Percentiles rank a stretch among this genome's conserved stretches.
These are phyloP conservation scores for Cryptotis parvus DNA, from an alignment of 2,113 vertebrate genomes.

Conservation along the genomic window DNA sequence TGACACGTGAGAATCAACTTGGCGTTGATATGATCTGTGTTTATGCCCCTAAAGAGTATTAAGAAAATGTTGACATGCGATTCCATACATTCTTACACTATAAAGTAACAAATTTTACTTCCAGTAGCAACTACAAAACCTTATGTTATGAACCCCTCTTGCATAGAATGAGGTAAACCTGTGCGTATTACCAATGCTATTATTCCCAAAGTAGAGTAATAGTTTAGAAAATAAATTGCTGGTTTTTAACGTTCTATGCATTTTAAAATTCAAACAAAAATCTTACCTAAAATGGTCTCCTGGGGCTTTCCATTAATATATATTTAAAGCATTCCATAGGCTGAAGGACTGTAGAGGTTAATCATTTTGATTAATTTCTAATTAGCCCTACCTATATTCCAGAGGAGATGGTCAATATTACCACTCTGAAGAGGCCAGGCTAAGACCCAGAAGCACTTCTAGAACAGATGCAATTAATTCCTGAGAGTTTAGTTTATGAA, in stretches of 20 bases:
- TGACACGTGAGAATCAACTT: slow-evolving; percentile 81
- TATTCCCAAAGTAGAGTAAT: slow-evolving; percentile 88
- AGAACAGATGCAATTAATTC: slow-evolving; percentile 92
- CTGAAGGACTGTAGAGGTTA: slow-evolving; percentile 81
- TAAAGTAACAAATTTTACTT: slow-evolving; percentile 87
- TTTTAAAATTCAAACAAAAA: slow-evolving; percentile 85
- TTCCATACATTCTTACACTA: slow-evolving; percentile 88
- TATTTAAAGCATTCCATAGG: slow-evolving; percentile 86
- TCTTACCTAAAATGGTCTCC: slow-evolving; percentile 85
- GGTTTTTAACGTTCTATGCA: slow-evolving; percentile 91
- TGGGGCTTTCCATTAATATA: slow-evolving; percentile 84
- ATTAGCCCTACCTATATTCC: slow-evolving; percentile 83
- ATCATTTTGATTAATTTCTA: slow-evolving; percentile 79
- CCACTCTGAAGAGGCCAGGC: slow-evolving; percentile 88
- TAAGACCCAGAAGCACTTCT: slow-evolving; percentile 90
- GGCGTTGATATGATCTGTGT: slow-evolving; percentile 78
- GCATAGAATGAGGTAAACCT: slow-evolving; percentile 93
- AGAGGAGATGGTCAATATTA: slow-evolving; percentile 83
- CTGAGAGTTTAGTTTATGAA: slow-evolving; percentile 96
- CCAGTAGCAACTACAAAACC: slow-evolving; percentile 90
- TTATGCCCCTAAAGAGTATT: slow-evolving; percentile 81
- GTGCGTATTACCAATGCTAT: slow-evolving; percentile 88
- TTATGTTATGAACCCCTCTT: slow-evolving; percentile 89
- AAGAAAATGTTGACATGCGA: slow-evolving; percentile 83
- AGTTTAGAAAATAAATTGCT: slow-evolving; percentile 90